A percentile compares a stretch with the other conserved stretches of the same genome.
These are phyloP conservation scores for Frieseomelitta varia DNA, from an alignment of 1,140 invertebrate species.

Conservation along the genomic window DNA sequence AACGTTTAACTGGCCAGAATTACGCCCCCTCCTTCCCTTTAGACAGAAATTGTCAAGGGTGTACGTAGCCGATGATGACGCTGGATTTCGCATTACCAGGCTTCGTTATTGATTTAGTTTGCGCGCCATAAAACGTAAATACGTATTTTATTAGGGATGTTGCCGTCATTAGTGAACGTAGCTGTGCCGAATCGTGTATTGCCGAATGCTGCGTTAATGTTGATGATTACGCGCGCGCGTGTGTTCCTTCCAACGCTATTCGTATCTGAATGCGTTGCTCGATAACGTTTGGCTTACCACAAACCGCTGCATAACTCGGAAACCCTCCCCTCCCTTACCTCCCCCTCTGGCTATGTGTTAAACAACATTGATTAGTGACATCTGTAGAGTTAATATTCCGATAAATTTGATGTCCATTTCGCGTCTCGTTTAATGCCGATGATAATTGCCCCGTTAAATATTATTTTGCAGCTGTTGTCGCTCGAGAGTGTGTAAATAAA, in stretches of 20 bases:
- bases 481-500: not conserved
- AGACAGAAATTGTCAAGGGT: not conserved
- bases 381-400: conserved; percentile 67
- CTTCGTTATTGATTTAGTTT: conserved; percentile 2
- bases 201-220: conserved; percentile 31
- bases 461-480: not conserved
- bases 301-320: conserved; percentile 68
- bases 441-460: not conserved
- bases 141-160: conserved; percentile 1
- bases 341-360: conserved; percentile 53
- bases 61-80: not conserved
- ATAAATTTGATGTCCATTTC: conserved; percentile 50
- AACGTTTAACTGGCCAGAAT: no score
- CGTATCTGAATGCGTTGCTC: conserved; percentile 63
- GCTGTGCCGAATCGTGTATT: conserved; percentile 31
- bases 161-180: conserved; percentile 12
- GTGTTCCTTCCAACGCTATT: conserved; percentile 52
- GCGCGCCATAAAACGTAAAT: not conserved
- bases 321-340: conserved; percentile 7
- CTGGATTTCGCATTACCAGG: not conserved
- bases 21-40: no score
- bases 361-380: conserved; percentile 69
- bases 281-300: conserved; percentile 64
- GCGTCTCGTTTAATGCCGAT: not conserved
- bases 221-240: conserved; percentile 46